A percentile compares a stretch with the other conserved stretches of the same genome.
Evolutionary conservation across 2,888 invertebrate species (phyloP).

Genomic region (Fissipunctia ypsillon): DNA sequence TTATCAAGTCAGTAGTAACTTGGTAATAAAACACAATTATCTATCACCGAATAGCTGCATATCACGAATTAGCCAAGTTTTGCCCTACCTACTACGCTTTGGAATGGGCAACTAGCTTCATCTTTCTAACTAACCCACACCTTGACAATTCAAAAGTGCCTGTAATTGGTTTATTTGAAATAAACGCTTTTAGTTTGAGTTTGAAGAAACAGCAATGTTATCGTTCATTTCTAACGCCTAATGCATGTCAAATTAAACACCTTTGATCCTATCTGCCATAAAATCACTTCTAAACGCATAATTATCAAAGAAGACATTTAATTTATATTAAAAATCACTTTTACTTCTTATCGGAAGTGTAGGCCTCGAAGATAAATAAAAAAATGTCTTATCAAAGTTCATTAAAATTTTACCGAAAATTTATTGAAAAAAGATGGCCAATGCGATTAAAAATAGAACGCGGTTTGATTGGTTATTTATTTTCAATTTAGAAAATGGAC

Average conservation of each 20-base stretch:
- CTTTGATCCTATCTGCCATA: slow-evolving; percentile 20
- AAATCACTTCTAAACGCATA: slow-evolving; percentile 15
- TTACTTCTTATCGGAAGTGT: slow-evolving; percentile 13
- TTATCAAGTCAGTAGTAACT: no score
- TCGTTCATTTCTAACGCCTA: slow-evolving; percentile 11
- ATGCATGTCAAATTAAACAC: slow-evolving; percentile 28
- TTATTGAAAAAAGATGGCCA: slow-evolving; percentile 31
- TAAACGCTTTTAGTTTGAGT: no score
- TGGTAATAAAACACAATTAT: no score
- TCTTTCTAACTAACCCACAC: no score
- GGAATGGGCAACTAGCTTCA: no score
- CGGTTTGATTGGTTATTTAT: slow-evolving; percentile 21
- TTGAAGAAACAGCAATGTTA: slow-evolving; percentile 25
- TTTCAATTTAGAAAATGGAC: slow-evolving; percentile 30
- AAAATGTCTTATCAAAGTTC: slow-evolving; percentile 17
- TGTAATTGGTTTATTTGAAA: no score
- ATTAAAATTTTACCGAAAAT: slow-evolving; percentile 4
- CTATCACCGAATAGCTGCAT: no score
- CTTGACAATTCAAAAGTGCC: no score
- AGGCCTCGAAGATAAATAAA: slow-evolving; percentile 31
- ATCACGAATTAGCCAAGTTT: no score
- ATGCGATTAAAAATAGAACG: slow-evolving; percentile 38
- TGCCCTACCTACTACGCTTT: no score
- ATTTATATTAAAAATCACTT: slow-evolving; percentile 41
- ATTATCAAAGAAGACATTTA: slow-evolving; percentile 25